Percentiles rank a stretch among this genome's conserved stretches.
phyloP scores from a whole-genome alignment of 2,113 vertebrate genomes.

The Rhinogobius similis region DNA sequence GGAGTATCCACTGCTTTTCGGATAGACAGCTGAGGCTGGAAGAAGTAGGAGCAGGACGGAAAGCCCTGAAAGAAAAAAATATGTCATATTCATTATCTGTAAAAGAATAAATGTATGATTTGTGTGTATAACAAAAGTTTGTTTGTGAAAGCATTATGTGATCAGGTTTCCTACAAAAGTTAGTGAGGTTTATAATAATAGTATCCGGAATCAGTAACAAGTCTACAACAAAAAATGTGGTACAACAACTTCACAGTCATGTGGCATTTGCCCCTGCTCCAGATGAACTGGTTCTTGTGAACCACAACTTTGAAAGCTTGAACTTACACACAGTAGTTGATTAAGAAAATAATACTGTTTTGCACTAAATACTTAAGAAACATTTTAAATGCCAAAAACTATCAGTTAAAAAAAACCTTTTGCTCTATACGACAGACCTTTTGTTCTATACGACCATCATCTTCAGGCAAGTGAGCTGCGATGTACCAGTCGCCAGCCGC shows the following conservation, averaged over 20 bases:
- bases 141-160: not conserved
- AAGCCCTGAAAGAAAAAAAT: conserved; percentile 80
- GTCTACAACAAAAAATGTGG: conserved; percentile 20
- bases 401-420: conserved; percentile 76
- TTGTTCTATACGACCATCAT: conserved; percentile 89
- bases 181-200: not conserved
- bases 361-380: no score
- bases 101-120: not conserved
- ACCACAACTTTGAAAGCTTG: not conserved
- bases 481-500: conserved; percentile 90
- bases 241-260: not conserved
- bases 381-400: not conserved
- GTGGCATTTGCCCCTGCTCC: not conserved
- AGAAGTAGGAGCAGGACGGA: conserved; percentile 86
- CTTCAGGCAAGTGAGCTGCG: conserved; percentile 87
- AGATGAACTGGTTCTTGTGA: conserved; percentile 15
- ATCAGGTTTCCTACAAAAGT: not conserved
- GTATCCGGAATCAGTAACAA: not conserved
- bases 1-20: conserved; percentile 81
- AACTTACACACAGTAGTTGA: not conserved
- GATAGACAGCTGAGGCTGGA: conserved; percentile 91
- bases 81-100: not conserved
- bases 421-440: conserved; percentile 94
- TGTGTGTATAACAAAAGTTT: not conserved
- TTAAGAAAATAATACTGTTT: not conserved